Conservation (phyloP, 2,797 vertebrate genomes). For the Sphaeramia orbicularis region DNA sequence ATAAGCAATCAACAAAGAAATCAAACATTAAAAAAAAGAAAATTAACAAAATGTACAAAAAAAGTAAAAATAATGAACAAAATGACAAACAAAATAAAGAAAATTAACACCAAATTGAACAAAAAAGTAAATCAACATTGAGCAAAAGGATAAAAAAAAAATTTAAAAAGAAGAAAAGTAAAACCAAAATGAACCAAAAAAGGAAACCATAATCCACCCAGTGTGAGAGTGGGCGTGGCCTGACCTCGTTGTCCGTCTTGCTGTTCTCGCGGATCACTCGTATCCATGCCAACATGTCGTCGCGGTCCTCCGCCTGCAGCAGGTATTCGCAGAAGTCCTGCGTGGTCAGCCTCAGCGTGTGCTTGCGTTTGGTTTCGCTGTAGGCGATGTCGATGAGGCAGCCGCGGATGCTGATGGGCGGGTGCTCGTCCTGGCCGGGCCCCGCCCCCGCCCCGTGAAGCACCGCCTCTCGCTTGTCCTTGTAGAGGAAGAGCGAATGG, state of each 20-base stretch:
- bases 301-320: slow-evolving; percentile 96
- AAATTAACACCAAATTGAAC: no score
- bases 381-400: slow-evolving; percentile 98
- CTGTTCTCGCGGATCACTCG: slow-evolving; percentile 95
- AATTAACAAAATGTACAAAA: no score
- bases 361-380: slow-evolving; percentile 96
- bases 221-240: slow-evolving; percentile 46
- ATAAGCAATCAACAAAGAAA: no score
- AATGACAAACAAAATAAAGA: no score
- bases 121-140: no score
- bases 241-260: slow-evolving; percentile 95
- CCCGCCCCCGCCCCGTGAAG: slow-evolving; percentile 86
- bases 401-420: slow-evolving; percentile 91
- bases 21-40: no score
- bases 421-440: slow-evolving; percentile 89
- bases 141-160: no score
- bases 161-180: no score
- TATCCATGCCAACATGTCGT: slow-evolving; percentile 98
- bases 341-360: slow-evolving; percentile 94
- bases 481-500: slow-evolving; percentile 94
- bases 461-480: slow-evolving; percentile 94
- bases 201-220: no score
- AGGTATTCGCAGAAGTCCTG: slow-evolving; percentile 99
- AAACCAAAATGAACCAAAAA: background rate
- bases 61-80: no score